Evolutionary conservation across 2,797 vertebrate genomes (phyloP).

Genomic region (Cossypha polioptera): DNA sequence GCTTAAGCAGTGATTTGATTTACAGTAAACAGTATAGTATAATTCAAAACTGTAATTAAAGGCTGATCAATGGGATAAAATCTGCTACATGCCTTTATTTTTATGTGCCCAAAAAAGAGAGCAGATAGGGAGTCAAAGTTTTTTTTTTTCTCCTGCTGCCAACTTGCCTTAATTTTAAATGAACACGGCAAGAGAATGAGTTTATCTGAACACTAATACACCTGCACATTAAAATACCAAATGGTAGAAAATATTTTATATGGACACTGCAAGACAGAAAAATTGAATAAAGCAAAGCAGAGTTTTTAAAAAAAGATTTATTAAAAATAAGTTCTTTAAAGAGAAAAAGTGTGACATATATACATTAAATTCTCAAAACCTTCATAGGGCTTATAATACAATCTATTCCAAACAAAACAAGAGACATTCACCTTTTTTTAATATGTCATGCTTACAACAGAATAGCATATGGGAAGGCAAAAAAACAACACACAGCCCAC

Average conservation of each 20-base stretch:
- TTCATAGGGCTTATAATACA: conserved; percentile 20
- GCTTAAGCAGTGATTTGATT: neutral
- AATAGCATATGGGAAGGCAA: neutral
- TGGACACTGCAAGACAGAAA: neutral
- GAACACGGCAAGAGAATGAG: neutral
- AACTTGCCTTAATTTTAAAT: neutral
- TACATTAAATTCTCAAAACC: conserved; percentile 67
- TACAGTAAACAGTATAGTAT: neutral
- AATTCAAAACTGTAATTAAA: neutral
- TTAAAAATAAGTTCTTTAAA: conserved; percentile 79
- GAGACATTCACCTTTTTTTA: neutral
- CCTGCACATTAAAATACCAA: neutral
- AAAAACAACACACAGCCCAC: neutral
- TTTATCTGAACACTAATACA: neutral
- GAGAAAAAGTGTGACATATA: conserved; percentile 63
- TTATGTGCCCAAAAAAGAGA: neutral
- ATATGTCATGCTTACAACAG: neutral
- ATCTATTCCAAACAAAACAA: neutral
- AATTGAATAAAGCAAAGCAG: neutral
- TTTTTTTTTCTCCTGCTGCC: neutral
- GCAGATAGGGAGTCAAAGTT: neutral
- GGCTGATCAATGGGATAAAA: neutral
- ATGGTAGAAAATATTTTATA: neutral
- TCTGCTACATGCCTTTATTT: neutral
- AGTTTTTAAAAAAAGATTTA: conserved; percentile 75